Percentiles rank a stretch among this genome's conserved stretches.
Conservation (phyloP, 2,888 invertebrate species). For the Scaptomyza caliginosa region DNA sequence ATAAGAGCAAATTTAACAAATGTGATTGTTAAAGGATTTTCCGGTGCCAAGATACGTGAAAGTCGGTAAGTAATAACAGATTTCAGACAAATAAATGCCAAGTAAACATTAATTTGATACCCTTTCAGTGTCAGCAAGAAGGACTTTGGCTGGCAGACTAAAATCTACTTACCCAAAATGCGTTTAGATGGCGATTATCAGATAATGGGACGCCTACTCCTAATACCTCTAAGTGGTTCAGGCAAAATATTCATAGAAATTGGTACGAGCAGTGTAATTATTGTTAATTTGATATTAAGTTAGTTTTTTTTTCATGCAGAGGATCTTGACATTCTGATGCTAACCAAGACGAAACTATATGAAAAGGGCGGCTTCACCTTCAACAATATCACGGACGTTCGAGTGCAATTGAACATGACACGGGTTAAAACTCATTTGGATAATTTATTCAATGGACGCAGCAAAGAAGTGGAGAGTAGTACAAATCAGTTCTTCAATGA, state of each 20-base stretch:
- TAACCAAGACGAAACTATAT: slow-evolving; percentile 87
- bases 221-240: slow-evolving; percentile 88
- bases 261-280: slow-evolving; percentile 83
- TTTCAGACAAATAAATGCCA: background rate
- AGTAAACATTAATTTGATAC: background rate
- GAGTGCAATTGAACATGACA: slow-evolving; percentile 87
- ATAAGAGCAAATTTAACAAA: slow-evolving; percentile 88
- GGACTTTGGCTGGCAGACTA: slow-evolving; percentile 88
- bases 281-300: background rate
- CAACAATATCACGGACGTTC: slow-evolving; percentile 87
- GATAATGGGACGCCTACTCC: slow-evolving; percentile 87
- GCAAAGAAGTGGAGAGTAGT: slow-evolving; percentile 86
- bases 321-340: slow-evolving; percentile 87
- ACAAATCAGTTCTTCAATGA: slow-evolving; percentile 89
- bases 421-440: slow-evolving; percentile 87
- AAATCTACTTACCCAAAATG: slow-evolving; percentile 87
- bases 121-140: slow-evolving; percentile 86
- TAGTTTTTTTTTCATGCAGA: slow-evolving; percentile 82
- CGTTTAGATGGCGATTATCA: slow-evolving; percentile 88
- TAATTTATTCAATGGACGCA: slow-evolving; percentile 86
- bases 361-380: slow-evolving; percentile 87
- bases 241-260: slow-evolving; percentile 89
- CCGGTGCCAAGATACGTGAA: slow-evolving; percentile 86
- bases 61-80: slow-evolving; percentile 85
- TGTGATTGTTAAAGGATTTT: slow-evolving; percentile 87